Percentiles rank a stretch among this genome's conserved stretches.
Conservation (phyloP, 2,797 vertebrate species). For the Falco biarmicus region DNA sequence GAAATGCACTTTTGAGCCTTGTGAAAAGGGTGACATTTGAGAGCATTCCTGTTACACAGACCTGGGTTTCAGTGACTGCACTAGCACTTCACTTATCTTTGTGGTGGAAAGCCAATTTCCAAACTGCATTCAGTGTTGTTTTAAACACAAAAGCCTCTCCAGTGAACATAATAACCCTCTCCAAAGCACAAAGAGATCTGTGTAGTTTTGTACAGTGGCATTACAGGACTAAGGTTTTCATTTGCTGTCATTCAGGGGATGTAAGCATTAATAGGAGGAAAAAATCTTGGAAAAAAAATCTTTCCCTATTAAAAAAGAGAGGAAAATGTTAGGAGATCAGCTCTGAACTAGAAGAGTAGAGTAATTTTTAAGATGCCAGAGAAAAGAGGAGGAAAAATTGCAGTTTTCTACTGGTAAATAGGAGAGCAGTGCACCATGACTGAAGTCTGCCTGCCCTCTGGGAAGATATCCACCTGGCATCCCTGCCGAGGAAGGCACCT, state of each 20-base stretch:
- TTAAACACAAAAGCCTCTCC: background rate
- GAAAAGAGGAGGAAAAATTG: background rate
- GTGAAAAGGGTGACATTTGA: background rate
- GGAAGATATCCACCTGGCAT: background rate
- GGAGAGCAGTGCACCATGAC: fast-evolving
- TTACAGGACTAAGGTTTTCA: background rate
- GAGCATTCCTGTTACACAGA: background rate
- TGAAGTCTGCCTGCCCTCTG: background rate
- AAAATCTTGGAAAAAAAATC: background rate
- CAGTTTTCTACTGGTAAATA: background rate
- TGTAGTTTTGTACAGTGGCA: background rate
- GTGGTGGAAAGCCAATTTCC: background rate
- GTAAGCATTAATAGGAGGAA: background rate
- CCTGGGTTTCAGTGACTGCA: background rate
- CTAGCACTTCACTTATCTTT: background rate
- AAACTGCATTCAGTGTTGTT: background rate
- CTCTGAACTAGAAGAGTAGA: background rate
- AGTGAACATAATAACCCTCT: background rate
- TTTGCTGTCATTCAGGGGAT: fast-evolving
- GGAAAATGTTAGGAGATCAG: background rate
- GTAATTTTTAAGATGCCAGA: background rate
- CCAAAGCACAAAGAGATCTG: background rate
- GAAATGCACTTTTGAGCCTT: background rate
- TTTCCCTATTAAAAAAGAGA: background rate
- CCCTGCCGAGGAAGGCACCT: background rate